Base-by-base conservation (phyloP, 23 tunicate genomes). In the Trididemnum clinides region DNA sequence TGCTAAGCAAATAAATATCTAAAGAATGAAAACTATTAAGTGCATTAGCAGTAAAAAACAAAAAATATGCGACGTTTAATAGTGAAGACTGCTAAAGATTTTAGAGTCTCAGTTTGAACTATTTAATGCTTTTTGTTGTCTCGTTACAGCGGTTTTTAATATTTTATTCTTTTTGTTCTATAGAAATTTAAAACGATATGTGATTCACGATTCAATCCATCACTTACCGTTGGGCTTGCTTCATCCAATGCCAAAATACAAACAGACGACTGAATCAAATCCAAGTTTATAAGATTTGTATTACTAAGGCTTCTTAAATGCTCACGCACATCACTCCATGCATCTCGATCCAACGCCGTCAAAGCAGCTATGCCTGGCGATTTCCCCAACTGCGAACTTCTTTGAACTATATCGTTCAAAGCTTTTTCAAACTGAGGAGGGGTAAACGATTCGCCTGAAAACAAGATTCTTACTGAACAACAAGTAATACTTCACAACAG, bases 311-410 rank as follows among this genome's bases (percentile, higher is more conserved):
- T 25, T 0, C 76, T 66, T 64, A 92, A 33, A 30, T 92, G 88
- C 0, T 62, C 39, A 27, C 91, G 38, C 0, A 72, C 82, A 32
- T 51, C 77, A 29, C 91, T 88, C 97, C 97, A 92, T 6, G 50
- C 57, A 33, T 87, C 88, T 2, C 97, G 88, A 33, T 87, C 82
- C 39, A 92, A 73, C 4, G 81, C 78, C 57, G 97, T 86, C 10
- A 92, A 77, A 0, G 91, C 81, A 1, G 97, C 85, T 34, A 87
- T 85, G 7, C 91, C 91, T 1, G 71, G 76, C 7, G 51, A 81
- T 19, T 39, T 33, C 5, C 33, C 58, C 7, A 39, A 49, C 71
- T 54, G 1, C 33, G 81, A 29, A 29, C 85, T 2, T 21, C 18
- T 77, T 34, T 83, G 81, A n/a, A 50, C 54, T 27, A 87, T 70